These are phyloP conservation scores for Resseliella maxima DNA, from an alignment of 2,888 invertebrate species.

Conservation along the genomic window DNA sequence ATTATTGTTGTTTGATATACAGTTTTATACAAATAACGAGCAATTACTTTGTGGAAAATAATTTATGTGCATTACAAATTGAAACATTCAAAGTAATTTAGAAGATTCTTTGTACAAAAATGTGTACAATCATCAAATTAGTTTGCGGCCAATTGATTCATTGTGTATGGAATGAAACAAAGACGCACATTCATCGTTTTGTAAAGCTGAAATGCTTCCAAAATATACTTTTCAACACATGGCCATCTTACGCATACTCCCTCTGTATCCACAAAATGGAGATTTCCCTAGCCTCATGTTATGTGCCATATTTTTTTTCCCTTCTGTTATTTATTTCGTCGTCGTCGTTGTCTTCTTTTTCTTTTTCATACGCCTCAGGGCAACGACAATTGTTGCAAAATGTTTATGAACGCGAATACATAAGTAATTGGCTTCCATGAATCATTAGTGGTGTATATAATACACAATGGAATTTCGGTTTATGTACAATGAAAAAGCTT, in stretches of 20 bases:
- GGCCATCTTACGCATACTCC: conserved; percentile 19
- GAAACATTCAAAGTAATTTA: conserved; percentile 17
- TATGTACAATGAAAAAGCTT: not conserved
- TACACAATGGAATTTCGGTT: conserved; percentile 4
- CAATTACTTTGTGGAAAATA: conserved; percentile 30
- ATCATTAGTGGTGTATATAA: conserved; percentile 41
- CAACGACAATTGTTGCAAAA: not conserved
- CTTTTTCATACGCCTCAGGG: conserved; percentile 3
- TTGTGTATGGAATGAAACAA: not conserved
- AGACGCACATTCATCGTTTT: no score
- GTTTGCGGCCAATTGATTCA: not conserved
- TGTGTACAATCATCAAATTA: conserved; percentile 1
- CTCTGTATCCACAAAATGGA: conserved; percentile 33
- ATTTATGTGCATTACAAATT: conserved; percentile 18
- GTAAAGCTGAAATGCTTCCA: not conserved
- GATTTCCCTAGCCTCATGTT: no score
- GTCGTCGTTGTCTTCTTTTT: not conserved
- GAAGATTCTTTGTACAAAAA: not conserved
- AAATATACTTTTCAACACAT: not conserved
- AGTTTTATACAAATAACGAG: not conserved
- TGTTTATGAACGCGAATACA: not conserved
- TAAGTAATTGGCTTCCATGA: conserved; percentile 37
- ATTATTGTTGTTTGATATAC: not conserved
- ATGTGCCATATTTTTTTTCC: no score
- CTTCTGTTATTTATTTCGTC: not conserved